A percentile compares a stretch with the other conserved stretches of the same genome.
These are phyloP conservation scores for Chloroceryle inda DNA, from an alignment of 2,797 vertebrate species.

Conservation along the genomic window DNA sequence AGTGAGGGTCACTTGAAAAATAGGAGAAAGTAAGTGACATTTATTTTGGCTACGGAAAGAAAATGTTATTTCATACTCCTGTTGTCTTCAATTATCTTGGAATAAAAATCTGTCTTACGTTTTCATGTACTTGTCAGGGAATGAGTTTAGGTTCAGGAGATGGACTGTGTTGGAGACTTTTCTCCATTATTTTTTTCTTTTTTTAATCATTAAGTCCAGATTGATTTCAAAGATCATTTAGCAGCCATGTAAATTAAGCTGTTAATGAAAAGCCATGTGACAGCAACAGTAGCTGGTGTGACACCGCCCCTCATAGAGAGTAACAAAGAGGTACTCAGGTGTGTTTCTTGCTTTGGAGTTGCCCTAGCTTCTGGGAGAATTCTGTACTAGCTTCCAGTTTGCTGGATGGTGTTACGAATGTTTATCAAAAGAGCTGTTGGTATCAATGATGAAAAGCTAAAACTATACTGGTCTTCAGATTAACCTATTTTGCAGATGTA, in stretches of 20 bases:
- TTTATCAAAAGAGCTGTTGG: not conserved
- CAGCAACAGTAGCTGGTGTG: not conserved
- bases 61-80: not conserved
- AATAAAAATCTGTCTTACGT: too few species aligned
- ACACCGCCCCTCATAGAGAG: fast-evolving
- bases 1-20: not conserved
- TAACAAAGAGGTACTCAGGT: not conserved
- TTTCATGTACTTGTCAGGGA: not conserved
- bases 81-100: not conserved
- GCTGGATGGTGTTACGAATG: not conserved
- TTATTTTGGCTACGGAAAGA: not conserved
- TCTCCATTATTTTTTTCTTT: too few species aligned
- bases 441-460: not conserved
- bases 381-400: not conserved
- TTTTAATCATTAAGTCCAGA: not conserved
- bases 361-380: not conserved
- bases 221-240: not conserved
- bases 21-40: not conserved
- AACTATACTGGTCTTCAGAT: not conserved
- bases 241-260: not conserved
- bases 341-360: not conserved
- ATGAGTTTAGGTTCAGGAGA: not conserved
- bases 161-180: fast-evolving
- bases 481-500: not conserved
- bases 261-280: not conserved